Base-by-base conservation (phyloP, 2,797 vertebrate species). In the Gouania willdenowi region DNA sequence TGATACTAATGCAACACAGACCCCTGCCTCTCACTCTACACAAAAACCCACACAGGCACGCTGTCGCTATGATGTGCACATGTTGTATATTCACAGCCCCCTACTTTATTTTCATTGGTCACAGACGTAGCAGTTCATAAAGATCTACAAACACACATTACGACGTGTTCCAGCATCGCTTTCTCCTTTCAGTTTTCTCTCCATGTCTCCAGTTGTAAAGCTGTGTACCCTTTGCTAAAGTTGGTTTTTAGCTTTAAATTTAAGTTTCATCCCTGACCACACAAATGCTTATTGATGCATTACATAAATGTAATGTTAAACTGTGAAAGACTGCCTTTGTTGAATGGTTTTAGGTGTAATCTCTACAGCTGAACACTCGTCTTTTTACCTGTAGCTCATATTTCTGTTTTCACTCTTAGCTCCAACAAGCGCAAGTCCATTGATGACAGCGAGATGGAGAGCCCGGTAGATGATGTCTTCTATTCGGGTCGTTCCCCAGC, bases 401-500 rank as follows among this genome's bases (percentile, higher is more conserved):
- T 20, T 19, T 20, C 4, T 14, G 13, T 14, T 14, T 43, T 13
- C 15, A 10, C 18, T 41, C 22, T 40, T 75, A 94, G 93, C 87
- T 92, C 92, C 76, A 95, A 93, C 75, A 95, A 97, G 83, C 92
- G 93, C 56, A 96, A 97, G 83, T 95, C 94, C 30, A 91, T 96
- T 56, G 94, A 97, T 33, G 94, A 96, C 91, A 95, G 92, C 8
- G 94, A 97, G 80, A 94, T 97, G 92, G 94, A 97, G 83, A 95
- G 92, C 57, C 94, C 94, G 3, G 93, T 95, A 38, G 93, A 97
- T 2, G 93, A 96, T 13, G 94, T 95, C 59, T 97, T 97, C 86
- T 97, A 95, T 67, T 91, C 93, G 2, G 92, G 93, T 37, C 91
- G 94, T 23, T 97, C 94, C 41, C 94, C 94, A 0, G 93, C 94